A percentile compares a stretch with the other conserved stretches of the same genome.
Evolutionary conservation across 2,113 vertebrate genomes (phyloP).

Genomic region (Antechinus flavipes): DNA sequence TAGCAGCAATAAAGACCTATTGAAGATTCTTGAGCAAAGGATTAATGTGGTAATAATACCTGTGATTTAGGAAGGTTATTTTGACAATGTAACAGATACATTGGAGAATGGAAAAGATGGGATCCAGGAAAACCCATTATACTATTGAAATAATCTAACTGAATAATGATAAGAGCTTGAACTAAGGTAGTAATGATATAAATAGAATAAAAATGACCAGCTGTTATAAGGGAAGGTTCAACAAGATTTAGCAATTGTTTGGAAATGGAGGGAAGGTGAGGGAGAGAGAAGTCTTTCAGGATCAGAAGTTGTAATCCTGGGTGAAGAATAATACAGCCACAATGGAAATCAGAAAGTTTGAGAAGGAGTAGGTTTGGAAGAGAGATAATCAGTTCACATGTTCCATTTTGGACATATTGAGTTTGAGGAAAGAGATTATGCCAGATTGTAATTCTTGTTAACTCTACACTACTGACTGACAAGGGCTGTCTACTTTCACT

Average conservation of each 20-base stretch:
- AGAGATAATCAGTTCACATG: neutral
- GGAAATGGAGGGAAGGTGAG: neutral
- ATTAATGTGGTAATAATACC: neutral
- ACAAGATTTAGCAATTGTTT: neutral
- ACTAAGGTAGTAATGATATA: neutral
- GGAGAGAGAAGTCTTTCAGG: neutral
- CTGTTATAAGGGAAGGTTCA: neutral
- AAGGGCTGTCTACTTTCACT: fast-evolving
- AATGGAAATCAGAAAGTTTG: neutral
- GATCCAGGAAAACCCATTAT: neutral
- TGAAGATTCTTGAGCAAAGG: neutral
- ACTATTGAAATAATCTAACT: neutral
- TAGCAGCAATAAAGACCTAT: neutral
- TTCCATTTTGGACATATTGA: neutral
- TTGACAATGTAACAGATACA: neutral
- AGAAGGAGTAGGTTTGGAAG: neutral
- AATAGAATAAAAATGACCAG: neutral
- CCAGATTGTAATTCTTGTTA: neutral
- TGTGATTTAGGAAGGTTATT: neutral
- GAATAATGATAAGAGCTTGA: neutral
- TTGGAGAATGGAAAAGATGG: neutral
- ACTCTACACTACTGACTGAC: neutral
- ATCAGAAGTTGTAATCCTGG: neutral
- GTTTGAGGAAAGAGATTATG: neutral
- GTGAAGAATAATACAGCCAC: neutral